Conservation (phyloP, 2,113 vertebrate species). For the Atractosteus spatula region DNA sequence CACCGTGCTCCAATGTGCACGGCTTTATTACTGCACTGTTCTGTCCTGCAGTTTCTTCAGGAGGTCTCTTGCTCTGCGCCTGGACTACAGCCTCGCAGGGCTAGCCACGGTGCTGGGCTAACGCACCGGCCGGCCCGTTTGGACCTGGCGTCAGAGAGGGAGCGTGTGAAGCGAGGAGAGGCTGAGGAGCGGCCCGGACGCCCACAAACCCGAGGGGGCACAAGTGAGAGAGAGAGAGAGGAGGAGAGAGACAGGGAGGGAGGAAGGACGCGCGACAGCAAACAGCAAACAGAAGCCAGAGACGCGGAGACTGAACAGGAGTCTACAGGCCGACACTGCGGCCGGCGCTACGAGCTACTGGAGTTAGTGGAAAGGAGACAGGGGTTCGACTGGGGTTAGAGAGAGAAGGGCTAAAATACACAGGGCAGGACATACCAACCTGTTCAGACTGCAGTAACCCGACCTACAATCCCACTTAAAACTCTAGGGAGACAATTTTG, state of each 20-base stretch:
- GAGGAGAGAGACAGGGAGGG: constrained; percentile 66
- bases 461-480: constrained; percentile 99
- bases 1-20: too few species aligned
- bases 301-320: constrained; percentile 62
- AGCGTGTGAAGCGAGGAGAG: background rate
- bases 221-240: constrained; percentile 44
- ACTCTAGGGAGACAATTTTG: constrained; percentile 95
- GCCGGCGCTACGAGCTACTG: constrained; percentile 79
- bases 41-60: too few species aligned
- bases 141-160: too few species aligned
- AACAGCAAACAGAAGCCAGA: constrained; percentile 74
- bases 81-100: too few species aligned
- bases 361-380: constrained; percentile 86
- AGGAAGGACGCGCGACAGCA: constrained; percentile 64
- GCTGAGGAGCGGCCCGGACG: background rate
- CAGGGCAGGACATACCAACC: constrained; percentile 99
- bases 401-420: constrained; percentile 93
- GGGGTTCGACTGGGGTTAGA: constrained; percentile 92
- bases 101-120: too few species aligned
- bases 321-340: constrained; percentile 69
- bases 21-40: too few species aligned
- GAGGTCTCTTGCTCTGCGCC: too few species aligned
- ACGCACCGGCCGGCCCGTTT: too few species aligned
- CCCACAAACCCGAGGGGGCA: too few species aligned
- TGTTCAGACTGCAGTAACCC: constrained; percentile 99